A percentile compares a stretch with the other conserved stretches of the same genome.
Evolutionary conservation across 1,140 invertebrate species (phyloP).

Genomic region (Triops cancriformis): DNA sequence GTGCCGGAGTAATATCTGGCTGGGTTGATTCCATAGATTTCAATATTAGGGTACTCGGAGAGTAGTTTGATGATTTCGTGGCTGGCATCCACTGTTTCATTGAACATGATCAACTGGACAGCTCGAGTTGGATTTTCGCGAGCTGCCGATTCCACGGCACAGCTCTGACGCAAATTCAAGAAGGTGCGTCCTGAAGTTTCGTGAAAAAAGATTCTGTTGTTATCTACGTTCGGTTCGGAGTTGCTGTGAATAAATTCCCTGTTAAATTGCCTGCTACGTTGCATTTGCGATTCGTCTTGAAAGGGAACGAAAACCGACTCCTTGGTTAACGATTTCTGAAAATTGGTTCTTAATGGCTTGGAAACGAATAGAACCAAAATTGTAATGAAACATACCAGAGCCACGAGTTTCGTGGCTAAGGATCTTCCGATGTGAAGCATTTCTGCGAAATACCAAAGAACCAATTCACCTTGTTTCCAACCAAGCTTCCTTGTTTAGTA

Average conservation of each 20-base stretch:
- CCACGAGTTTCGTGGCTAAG: too few species aligned
- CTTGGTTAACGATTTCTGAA: too few species aligned
- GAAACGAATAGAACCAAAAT: too few species aligned
- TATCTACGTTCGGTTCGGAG: not conserved
- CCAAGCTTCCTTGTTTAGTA: too few species aligned
- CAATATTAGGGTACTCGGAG: slow-evolving; percentile 43
- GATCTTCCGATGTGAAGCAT: too few species aligned
- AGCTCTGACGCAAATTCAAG: slow-evolving; percentile 50
- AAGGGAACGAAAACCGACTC: too few species aligned
- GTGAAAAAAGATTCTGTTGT: slow-evolving; percentile 47
- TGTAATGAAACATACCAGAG: too few species aligned
- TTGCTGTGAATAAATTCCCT: not conserved
- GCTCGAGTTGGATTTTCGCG: slow-evolving; percentile 48
- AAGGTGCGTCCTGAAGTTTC: slow-evolving; percentile 44
- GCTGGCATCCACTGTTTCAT: not conserved
- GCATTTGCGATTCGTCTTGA: too few species aligned
- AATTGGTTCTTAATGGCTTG: too few species aligned
- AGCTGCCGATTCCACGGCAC: slow-evolving; percentile 58
- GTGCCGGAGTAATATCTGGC: slow-evolving; percentile 49
- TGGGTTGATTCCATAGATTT: slow-evolving; percentile 47
- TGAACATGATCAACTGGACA: slow-evolving; percentile 34
- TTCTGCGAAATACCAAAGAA: too few species aligned
- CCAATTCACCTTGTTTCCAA: too few species aligned
- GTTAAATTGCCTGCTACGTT: too few species aligned
- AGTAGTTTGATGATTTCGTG: not conserved